Evolutionary conservation across 1,140 invertebrate species (phyloP).

Genomic region (Solen grandis): DNA sequence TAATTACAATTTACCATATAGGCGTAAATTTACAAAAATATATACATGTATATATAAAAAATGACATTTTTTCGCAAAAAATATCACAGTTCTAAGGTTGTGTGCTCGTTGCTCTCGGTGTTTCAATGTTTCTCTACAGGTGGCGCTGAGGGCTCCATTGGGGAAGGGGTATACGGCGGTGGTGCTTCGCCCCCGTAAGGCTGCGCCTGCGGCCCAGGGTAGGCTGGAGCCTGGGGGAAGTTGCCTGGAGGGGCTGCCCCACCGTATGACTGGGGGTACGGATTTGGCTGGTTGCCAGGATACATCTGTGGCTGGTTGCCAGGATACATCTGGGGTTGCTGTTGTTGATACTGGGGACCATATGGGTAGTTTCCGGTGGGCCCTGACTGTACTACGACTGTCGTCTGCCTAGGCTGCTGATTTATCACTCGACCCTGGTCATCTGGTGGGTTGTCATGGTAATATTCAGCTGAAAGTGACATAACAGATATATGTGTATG

Average conservation of each 20-base stretch:
- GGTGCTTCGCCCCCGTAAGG: constrained; percentile 17
- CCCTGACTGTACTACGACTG: neutral
- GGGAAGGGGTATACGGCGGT: constrained; percentile 26
- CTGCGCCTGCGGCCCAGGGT: too few relatives aligned
- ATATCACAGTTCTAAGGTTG: too few relatives aligned
- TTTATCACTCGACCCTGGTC: constrained; percentile 41
- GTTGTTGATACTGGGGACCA: neutral
- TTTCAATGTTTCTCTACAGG: constrained; percentile 26
- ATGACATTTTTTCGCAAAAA: too few relatives aligned
- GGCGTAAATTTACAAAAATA: too few relatives aligned
- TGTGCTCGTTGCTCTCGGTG: too few relatives aligned
- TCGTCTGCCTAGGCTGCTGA: neutral
- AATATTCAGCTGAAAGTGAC: constrained; percentile 48
- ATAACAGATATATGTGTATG: neutral
- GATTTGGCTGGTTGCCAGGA: neutral
- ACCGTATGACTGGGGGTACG: too few relatives aligned
- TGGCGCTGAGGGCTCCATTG: constrained; percentile 18
- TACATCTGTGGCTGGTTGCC: constrained; percentile 13
- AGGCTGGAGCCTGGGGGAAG: too few relatives aligned
- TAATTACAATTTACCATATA: too few relatives aligned
- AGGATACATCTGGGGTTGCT: neutral
- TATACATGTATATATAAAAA: too few relatives aligned
- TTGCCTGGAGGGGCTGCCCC: too few relatives aligned
- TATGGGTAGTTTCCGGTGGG: neutral
- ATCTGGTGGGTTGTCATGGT: constrained; percentile 47